Percentiles rank a stretch among this genome's conserved stretches.
Evolutionary conservation across 2,797 vertebrate genomes (phyloP).

Genomic region (Channa striata): DNA sequence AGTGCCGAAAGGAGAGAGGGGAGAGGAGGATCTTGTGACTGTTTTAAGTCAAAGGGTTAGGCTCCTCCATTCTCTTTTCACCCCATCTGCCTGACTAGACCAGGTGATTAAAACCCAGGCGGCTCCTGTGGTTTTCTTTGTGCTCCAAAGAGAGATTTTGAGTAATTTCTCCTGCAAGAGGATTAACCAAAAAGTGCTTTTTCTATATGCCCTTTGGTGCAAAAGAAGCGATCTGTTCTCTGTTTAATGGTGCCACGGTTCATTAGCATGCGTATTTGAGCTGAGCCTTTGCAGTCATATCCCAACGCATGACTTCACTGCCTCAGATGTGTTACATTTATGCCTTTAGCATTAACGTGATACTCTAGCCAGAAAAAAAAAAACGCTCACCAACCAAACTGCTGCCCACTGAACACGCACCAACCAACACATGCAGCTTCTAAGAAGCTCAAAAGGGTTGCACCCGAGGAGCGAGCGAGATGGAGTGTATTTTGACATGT

Average conservation of each 20-base stretch:
- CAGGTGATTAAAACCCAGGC: constrained; percentile 60
- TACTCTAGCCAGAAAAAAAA: neutral
- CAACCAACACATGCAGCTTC: neutral
- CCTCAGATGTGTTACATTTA: constrained; percentile 48
- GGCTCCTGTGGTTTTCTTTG: constrained; percentile 32
- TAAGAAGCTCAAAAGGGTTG: neutral
- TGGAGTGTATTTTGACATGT: neutral
- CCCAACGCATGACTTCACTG: constrained; percentile 23
- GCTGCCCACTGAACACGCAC: constrained; percentile 14
- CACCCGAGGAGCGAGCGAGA: constrained; percentile 4
- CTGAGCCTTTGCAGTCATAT: constrained; percentile 47
- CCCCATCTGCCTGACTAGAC: constrained; percentile 30
- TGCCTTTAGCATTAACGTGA: constrained; percentile 35
- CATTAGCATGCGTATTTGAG: constrained; percentile 64
- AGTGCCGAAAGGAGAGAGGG: constrained; percentile 63
- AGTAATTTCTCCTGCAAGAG: constrained; percentile 46
- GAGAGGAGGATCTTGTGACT: constrained; percentile 49
- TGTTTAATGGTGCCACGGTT: constrained; percentile 69
- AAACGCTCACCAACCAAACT: constrained; percentile 30
- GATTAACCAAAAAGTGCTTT: constrained; percentile 44
- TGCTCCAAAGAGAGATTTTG: constrained; percentile 41
- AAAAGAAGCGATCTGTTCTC: constrained; percentile 39
- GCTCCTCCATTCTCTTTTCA: constrained; percentile 10
- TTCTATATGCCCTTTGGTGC: constrained; percentile 55
- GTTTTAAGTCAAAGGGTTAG: constrained; percentile 43